A percentile compares a stretch with the other conserved stretches of the same genome.
Evolutionary conservation across 2,113 vertebrate genomes (phyloP).

Genomic region (Rhodinocichla rosea): DNA sequence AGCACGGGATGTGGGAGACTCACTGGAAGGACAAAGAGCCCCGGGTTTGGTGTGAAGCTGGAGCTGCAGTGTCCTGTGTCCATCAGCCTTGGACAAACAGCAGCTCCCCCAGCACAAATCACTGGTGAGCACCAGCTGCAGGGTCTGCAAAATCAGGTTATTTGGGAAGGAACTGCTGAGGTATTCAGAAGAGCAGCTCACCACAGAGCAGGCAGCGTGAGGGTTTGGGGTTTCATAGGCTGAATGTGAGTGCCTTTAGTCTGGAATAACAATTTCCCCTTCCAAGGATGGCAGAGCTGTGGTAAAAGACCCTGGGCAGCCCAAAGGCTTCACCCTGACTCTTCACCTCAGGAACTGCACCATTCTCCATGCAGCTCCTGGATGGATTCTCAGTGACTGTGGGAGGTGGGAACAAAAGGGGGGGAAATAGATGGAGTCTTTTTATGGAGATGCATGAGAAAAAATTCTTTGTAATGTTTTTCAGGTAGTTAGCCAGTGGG

Average conservation of each 20-base stretch:
- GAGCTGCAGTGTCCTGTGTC: not conserved
- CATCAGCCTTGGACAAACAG: accelerated
- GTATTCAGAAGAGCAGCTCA: not conserved
- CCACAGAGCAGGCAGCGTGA: accelerated
- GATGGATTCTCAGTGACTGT: not conserved
- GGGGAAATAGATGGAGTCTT: not conserved
- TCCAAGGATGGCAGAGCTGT: not conserved
- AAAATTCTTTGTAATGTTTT: not conserved
- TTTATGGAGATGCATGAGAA: not conserved
- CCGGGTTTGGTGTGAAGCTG: accelerated
- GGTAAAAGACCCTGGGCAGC: not conserved
- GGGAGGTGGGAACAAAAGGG: not conserved
- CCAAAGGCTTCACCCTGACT: not conserved
- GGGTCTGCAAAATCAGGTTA: not conserved
- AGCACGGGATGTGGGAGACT: not conserved
- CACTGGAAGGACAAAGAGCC: not conserved
- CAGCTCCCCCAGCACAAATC: not conserved
- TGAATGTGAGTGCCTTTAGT: not conserved
- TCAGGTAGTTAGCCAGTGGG: not conserved
- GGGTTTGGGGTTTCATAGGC: not conserved
- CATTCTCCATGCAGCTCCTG: not conserved
- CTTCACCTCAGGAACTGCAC: not conserved
- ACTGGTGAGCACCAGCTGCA: not conserved
- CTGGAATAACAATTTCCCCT: not conserved
- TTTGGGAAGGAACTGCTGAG: not conserved